These are phyloP conservation scores for Tetrao urogallus DNA, from an alignment of 2,113 vertebrate species.

Conservation along the genomic window DNA sequence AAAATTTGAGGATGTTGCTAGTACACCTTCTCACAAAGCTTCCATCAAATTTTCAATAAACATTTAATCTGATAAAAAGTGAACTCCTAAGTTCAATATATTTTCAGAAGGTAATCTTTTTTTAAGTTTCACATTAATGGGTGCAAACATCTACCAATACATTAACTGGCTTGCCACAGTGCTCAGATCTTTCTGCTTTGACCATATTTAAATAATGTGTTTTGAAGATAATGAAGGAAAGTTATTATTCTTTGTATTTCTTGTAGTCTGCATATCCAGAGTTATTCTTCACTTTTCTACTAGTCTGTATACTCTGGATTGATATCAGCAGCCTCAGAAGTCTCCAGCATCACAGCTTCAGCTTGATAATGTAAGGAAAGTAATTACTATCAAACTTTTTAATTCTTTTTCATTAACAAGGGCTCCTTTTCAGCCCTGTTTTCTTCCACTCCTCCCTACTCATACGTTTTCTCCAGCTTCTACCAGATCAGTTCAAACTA, in stretches of 20 bases:
- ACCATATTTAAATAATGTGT: not conserved
- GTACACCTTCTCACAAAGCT: not conserved
- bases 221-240: not conserved
- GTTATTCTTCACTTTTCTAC: not conserved
- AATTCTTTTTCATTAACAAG: not conserved
- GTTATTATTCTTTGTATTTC: not conserved
- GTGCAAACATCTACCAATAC: not conserved
- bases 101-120: not conserved
- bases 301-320: fast-evolving
- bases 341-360: not conserved
- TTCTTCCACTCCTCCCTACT: not conserved
- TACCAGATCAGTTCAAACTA: not conserved
- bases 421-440: not conserved
- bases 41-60: not conserved
- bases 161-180: not conserved
- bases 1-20: not conserved
- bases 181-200: not conserved
- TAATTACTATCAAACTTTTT: not conserved
- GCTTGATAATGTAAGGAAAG: not conserved
- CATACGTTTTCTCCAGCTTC: not conserved
- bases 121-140: not conserved
- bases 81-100: not conserved
- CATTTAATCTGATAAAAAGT: not conserved
- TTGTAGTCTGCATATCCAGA: fast-evolving
- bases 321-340: not conserved